phyloP scores from a whole-genome alignment of 2,888 invertebrate species.

The Gymnosoma rotundatum region DNA sequence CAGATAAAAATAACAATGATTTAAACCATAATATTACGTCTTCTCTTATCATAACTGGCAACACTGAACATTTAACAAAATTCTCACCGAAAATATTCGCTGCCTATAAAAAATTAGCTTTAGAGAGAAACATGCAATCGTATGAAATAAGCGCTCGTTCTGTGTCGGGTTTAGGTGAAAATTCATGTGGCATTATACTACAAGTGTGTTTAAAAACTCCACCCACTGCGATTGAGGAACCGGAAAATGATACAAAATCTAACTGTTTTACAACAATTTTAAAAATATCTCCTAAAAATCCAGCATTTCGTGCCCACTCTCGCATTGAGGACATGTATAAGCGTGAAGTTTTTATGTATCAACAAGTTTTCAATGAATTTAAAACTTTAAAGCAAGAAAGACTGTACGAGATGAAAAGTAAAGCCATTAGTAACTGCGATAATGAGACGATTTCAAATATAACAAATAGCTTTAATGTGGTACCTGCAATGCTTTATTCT shows the following conservation, averaged over 20 bases:
- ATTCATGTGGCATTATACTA: conserved; percentile 73
- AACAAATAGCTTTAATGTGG: conserved; percentile 62
- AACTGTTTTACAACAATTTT: conserved; percentile 71
- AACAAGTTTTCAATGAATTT: conserved; percentile 74
- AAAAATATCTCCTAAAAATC: conserved; percentile 77
- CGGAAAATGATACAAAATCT: not conserved
- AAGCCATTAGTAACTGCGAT: not conserved
- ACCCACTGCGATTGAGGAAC: conserved; percentile 13
- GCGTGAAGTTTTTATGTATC: conserved; percentile 78
- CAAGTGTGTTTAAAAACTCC: conserved; percentile 69
- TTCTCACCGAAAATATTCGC: conserved; percentile 57
- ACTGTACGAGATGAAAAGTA: conserved; percentile 12
- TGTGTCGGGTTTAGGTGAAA: conserved; percentile 73
- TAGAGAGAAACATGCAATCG: conserved; percentile 49
- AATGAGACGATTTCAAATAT: not conserved
- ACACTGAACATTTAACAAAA: conserved; percentile 55
- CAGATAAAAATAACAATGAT: conserved; percentile 33
- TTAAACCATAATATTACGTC: conserved; percentile 13
- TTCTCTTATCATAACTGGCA: conserved; percentile 24
- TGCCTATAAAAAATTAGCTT: conserved; percentile 57
- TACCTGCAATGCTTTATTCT: conserved; percentile 73
- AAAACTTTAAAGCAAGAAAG: conserved; percentile 27
- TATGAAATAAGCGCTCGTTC: conserved; percentile 55
- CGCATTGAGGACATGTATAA: conserved; percentile 76
- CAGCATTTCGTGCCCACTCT: conserved; percentile 76